phyloP scores from a whole-genome alignment of 2,888 invertebrate species.

The Hyposoter didymator region DNA sequence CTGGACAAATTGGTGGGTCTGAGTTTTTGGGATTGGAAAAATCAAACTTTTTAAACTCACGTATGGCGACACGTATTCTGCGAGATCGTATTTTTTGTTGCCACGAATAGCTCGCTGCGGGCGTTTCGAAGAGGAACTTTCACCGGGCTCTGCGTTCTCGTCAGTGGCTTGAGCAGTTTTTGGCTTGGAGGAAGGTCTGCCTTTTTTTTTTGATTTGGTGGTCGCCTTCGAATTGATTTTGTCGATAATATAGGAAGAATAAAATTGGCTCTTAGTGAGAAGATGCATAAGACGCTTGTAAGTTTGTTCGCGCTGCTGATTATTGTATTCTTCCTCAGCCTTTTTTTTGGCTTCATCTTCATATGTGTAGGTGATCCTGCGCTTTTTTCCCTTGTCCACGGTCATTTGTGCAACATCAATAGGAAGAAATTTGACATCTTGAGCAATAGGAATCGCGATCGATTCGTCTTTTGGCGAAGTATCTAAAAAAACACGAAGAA shows the following conservation, averaged over 20 bases:
- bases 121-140: slow-evolving; percentile 27
- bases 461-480: slow-evolving; percentile 5
- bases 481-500: slow-evolving; percentile 21
- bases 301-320: slow-evolving; percentile 74
- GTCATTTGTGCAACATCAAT: slow-evolving; percentile 25
- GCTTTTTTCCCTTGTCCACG: slow-evolving; percentile 22
- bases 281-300: slow-evolving; percentile 80
- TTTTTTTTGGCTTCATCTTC: slow-evolving; percentile 33
- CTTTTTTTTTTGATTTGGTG: slow-evolving; percentile 22
- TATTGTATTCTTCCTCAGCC: slow-evolving; percentile 71
- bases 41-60: slow-evolving; percentile 63
- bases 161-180: slow-evolving; percentile 6
- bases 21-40: background rate
- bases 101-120: slow-evolving; percentile 15
- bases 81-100: slow-evolving; percentile 55
- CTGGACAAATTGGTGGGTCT: background rate
- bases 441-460: background rate
- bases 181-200: background rate
- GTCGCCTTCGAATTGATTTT: slow-evolving; percentile 69
- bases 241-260: slow-evolving; percentile 72
- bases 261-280: slow-evolving; percentile 77
- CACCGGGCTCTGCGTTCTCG: slow-evolving; percentile 41
- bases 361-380: background rate
- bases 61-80: slow-evolving; percentile 65
- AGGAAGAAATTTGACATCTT: slow-evolving; percentile 50